Base-by-base conservation (phyloP, 2,797 vertebrate species). In the Pteropus rufus region DNA sequence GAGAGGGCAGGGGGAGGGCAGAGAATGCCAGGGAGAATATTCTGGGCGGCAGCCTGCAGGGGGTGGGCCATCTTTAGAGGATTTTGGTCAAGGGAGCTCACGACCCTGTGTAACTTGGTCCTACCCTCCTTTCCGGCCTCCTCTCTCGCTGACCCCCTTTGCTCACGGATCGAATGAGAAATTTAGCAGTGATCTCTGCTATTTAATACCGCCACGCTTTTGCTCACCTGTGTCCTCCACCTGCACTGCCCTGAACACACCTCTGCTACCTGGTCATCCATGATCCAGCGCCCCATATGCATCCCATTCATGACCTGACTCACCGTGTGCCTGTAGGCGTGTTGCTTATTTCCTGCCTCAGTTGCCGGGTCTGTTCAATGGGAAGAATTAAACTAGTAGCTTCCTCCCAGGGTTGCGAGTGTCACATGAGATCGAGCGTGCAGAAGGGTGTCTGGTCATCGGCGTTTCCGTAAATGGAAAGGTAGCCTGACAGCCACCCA, bases 131-230 rank as follows among this genome's bases (percentile, higher is more conserved):
- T 16, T 44, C 24, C 44, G 3, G 46, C 12, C 39, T 76, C 73
- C 19, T 29, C 7, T 62, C 75, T 58, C 14, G 7, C 60, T 26
- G 15, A 0, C 73, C 26, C 7, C 44, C 36, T 76, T 75, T 1
- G 0, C 72, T 52, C 0, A 4, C 5, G 31, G 49, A 11, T 11
- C 2, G 49, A 18, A 31, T 2, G 0, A 29, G 5, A 2, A 1
- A 5, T 36, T 49, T 10, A 24, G 26, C 1, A 0, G 7, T 0
- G 3, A 16, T 34, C 44, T 7, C 73, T 62, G 26, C 16, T 58
- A 0, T 7, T 62, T 10, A 34, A 39, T 0, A n/a, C 26, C 5
- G 2, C 1, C 1, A 1, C 4, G 31, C 44, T 29, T 52, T 10
- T 2, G 0, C 29, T 34, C n/a, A 16, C 21, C 10, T 16, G 10